Base-by-base conservation (phyloP, 1,140 invertebrate species). In the Nylanderia fulva region DNA sequence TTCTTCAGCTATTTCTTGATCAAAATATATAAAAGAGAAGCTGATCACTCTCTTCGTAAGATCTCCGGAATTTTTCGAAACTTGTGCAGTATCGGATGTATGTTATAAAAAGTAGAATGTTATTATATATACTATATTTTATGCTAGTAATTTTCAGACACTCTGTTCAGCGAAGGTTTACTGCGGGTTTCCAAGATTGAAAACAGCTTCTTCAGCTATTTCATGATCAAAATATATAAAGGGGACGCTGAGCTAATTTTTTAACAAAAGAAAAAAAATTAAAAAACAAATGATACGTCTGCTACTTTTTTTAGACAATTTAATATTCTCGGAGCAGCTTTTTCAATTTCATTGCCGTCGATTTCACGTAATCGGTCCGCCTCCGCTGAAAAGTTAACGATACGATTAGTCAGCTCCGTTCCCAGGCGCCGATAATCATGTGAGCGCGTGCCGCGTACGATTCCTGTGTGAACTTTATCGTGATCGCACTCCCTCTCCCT, bases 381-480 rank as follows among this genome's bases (percentile, higher is more conserved):
- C 72, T 83, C 76, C 86, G 75, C 82, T 69, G 84, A 91, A 87
- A 91, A 92, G 89, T 92, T 92, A 91, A 93, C 88, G 90, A 92
- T 90, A 92, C 92, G 93, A 94, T 94, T 93, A 94, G 92, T 93
- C 92, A 92, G 88, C 82, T 87, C 89, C 86, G 92, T 93, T 94
- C 93, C 92, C 92, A 94, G 92, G 92, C 89, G 74, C 85, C 88
- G 86, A 91, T 92, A 90, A 93, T 95, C 94, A 90, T 93, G 93
- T 90, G 93, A 93, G 92, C 93, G 93, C 92, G 92, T 93, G 93
- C 88, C 90, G 85, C 90, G 79, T 91, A 88, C 91, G 86, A 93
- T 93, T 93, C 91, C 92, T 92, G 90, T 94, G 92, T 94, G 94
- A 94, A 93, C 91, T 93, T 92, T 90, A 94, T 95, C 92, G 91